Evolutionary conservation across 2,113 vertebrate species (phyloP), one percentile per base, ranked within the genome.

Genomic region (Melanocharis versteri): DNA sequence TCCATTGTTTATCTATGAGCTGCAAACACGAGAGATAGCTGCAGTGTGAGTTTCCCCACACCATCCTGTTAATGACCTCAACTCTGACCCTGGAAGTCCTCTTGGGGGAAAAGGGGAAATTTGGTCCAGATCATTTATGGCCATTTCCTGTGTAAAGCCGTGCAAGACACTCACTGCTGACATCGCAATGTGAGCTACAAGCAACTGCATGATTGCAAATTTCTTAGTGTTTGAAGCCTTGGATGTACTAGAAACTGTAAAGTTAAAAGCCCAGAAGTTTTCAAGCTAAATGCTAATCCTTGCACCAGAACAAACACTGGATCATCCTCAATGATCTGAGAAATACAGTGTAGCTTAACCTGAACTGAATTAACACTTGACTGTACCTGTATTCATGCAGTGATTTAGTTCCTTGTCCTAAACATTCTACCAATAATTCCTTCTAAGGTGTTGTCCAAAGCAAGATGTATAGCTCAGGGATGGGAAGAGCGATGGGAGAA

Each of bases 71-170:
- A 92, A 86, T 82, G 94, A 95, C 93, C 95, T 96, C 78, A 89
- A 54, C 76, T 92, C 66, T 97, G 89, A 96, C 94, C 96, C 73
- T 94, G 78, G 61, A 88, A 96, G 82, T 86, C 69, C 72, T 88
- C 85, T 64, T 31, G 76, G 75, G 68, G 44, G 51, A 90, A 85
- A 93, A 78, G 8, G 75, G 85, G 64, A 91, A 93, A 91, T 87
- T 90, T 86, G 84, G 82, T 80, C 79, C 82, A 66, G 51, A 68
- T 83, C 94, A 73, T 88, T 94, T 83, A 88, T 91, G 76, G 48
- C 53, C 3, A 1, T 83, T 92, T 97, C 94, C 89, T 90, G 78
- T 83, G 45, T 33, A 90, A 81, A 75, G 45, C 69, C 2, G 2
- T 40, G 44, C 62, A 85, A 87, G 73, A 75, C 45, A 42, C 47